Evolutionary conservation across 2,797 vertebrate species (phyloP), one percentile per base, ranked within the genome.

Genomic region (Rousettus madagascariensis): DNA sequence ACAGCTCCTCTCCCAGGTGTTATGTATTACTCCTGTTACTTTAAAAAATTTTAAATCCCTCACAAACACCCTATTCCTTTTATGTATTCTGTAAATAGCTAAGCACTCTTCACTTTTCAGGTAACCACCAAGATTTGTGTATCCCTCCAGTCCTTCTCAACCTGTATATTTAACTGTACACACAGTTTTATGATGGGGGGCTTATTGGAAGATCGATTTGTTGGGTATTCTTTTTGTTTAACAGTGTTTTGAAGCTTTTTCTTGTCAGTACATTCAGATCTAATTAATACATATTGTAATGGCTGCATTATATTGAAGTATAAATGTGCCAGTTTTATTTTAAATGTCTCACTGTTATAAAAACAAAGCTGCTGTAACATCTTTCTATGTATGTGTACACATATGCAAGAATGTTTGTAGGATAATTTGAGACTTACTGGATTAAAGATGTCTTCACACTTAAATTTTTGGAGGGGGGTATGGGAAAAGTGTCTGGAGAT

Each of bases 321-420:
- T 71, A 88, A 93, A 94, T 51, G 22, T 71, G 51, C 55, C 79
- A 19, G 33, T 83, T 85, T 86, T 86, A 87, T 83, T 85, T 84
- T 57, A 28, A 82, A 53, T 69, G 36, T 75, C 79, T 92, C 46
- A 77, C 28, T 91, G 33, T 66, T 63, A 82, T 57, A 94, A 71
- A 69, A 93, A 89, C 28, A 83, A 79, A 96, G 17, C 20, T 83
- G 20, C 28, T 74, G n/a, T 74, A 63, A 90, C 16, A 65, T 91
- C 69, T 17, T 86, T 88, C 22, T 43, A 75, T 46, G 53, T 63
- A n/a, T 49, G 55, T 20, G 28, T 95, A 41, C 28, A 86, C 26
- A 71, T 59, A 93, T 26, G 46, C 82, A 86, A 55, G 6, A 55
- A 53, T 57, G 24, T 90, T 78, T 68, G 92, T 69, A 92, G 57